A percentile compares a stretch with the other conserved stretches of the same genome.
Evolutionary conservation across 2,113 vertebrate genomes (phyloP).

Genomic region (Oophaga pumilio): DNA sequence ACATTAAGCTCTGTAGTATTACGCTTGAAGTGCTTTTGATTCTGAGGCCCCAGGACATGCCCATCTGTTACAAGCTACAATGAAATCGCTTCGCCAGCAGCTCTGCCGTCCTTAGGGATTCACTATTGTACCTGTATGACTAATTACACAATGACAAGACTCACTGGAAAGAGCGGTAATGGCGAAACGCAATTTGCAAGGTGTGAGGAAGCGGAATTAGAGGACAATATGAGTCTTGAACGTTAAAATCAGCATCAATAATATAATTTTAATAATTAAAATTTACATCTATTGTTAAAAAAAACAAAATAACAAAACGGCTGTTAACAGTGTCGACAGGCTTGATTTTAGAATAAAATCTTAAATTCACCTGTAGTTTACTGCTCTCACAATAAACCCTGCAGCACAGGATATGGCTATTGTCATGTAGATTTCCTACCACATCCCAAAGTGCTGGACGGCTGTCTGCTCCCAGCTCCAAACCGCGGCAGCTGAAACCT

Average conservation of each 20-base stretch:
- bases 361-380: slow-evolving; percentile 41
- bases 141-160: slow-evolving; percentile 49
- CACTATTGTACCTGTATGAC: slow-evolving; percentile 56
- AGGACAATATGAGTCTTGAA: not conserved
- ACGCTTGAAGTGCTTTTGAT: slow-evolving; percentile 43
- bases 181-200: slow-evolving; percentile 11
- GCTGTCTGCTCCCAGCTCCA: slow-evolving; percentile 19
- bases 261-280: slow-evolving; percentile 6
- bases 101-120: slow-evolving; percentile 42
- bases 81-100: slow-evolving; percentile 49
- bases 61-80: slow-evolving; percentile 54
- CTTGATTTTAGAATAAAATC: not conserved
- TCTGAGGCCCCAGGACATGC: slow-evolving; percentile 45
- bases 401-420: slow-evolving; percentile 34
- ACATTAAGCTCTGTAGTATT: slow-evolving; percentile 37
- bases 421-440: slow-evolving; percentile 51
- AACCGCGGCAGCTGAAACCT: slow-evolving; percentile 11
- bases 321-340: not conserved
- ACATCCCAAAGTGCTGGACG: slow-evolving; percentile 39
- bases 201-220: slow-evolving; percentile 11
- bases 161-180: slow-evolving; percentile 36
- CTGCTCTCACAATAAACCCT: not conserved
- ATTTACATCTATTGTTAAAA: not conserved
- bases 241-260: not conserved
- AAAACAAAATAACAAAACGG: not conserved